Evolutionary conservation across 2,113 vertebrate genomes (phyloP).

Genomic region (Mungos mungo): DNA sequence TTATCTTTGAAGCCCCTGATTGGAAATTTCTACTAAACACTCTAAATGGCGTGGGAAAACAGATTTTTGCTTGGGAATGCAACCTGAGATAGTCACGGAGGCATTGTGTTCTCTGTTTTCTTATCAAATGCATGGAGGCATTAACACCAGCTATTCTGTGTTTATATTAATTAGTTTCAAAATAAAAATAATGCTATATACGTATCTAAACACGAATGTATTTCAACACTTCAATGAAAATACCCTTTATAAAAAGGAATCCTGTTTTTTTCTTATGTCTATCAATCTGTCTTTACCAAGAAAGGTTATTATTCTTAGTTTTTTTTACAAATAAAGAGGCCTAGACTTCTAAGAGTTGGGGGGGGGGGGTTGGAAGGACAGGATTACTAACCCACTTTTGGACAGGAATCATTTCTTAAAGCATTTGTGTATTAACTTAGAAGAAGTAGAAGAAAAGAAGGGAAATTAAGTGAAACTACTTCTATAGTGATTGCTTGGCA

Average conservation of each 20-base stretch:
- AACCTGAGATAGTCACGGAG: neutral
- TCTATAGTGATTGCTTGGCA: neutral
- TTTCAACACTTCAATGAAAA: neutral
- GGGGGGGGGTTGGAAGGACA: neutral
- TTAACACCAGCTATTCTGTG: neutral
- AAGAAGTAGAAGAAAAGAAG: neutral
- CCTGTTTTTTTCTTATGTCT: neutral
- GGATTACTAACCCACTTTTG: neutral
- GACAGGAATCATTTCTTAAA: neutral
- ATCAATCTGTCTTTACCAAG: neutral
- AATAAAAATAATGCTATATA: neutral
- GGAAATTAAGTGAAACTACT: neutral
- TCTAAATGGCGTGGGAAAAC: neutral
- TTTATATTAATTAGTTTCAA: neutral
- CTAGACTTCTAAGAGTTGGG: neutral
- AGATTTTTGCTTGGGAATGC: neutral
- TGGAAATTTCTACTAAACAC: neutral
- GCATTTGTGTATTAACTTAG: neutral
- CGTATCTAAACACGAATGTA: neutral
- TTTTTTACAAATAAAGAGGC: neutral
- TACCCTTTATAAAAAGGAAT: neutral
- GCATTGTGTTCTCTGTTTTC: neutral
- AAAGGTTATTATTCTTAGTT: neutral
- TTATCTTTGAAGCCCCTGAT: conserved; percentile 12
- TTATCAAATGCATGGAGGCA: neutral